These are phyloP conservation scores for Sebastes taczanowskii DNA, from an alignment of 2,797 vertebrate species.

Conservation along the genomic window DNA sequence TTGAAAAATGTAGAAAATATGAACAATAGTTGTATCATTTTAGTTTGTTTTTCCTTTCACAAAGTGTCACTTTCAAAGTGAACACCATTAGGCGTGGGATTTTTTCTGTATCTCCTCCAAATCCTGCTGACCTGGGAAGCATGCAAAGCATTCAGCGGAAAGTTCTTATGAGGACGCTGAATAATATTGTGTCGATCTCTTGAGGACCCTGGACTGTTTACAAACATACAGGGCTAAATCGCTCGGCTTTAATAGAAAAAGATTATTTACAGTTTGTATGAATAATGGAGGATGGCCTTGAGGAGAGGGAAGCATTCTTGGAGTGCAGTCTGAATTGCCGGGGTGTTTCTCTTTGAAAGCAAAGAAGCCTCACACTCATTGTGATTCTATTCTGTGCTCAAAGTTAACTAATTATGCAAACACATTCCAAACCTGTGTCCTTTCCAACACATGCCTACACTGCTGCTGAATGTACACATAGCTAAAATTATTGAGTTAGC, in stretches of 20 bases:
- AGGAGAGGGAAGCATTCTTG: constrained; percentile 24
- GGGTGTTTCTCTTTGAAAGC: constrained; percentile 18
- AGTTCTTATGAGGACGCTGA: constrained; percentile 10
- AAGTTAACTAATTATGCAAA: constrained; percentile 17
- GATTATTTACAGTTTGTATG: constrained; percentile 29
- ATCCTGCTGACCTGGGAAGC: neutral
- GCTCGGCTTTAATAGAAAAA: neutral
- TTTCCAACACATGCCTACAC: constrained; percentile 4
- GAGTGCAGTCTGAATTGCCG: neutral
- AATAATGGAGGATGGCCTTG: constrained; percentile 33
- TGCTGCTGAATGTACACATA: neutral
- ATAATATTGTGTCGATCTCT: neutral
- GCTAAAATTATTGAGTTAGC: constrained; percentile 8
- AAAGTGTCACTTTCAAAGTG: neutral
- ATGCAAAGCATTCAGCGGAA: neutral
- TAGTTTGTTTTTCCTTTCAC: neutral
- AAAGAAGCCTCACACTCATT: constrained; percentile 4
- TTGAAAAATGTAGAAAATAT: neutral
- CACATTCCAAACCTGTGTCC: neutral
- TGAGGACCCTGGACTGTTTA: neutral
- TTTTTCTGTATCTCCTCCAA: neutral
- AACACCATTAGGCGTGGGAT: neutral
- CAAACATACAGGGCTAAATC: constrained; percentile 6
- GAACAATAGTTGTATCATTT: neutral
- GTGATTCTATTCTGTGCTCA: neutral